These are phyloP conservation scores for Hirudinaria manillensis DNA, from an alignment of 2,888 invertebrate genomes.

Conservation along the genomic window DNA sequence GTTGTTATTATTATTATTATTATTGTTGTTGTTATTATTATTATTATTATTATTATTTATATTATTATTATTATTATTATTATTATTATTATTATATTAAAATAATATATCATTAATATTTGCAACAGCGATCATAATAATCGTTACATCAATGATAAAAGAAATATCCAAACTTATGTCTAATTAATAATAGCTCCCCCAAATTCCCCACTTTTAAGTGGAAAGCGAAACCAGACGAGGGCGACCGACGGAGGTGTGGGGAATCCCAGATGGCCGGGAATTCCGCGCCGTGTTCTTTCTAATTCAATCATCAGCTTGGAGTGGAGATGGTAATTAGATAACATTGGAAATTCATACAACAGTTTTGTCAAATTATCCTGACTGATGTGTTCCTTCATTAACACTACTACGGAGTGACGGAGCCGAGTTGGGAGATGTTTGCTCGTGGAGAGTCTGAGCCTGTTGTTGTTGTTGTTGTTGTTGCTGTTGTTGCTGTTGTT, in stretches of 20 bases:
- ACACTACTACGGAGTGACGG: not conserved
- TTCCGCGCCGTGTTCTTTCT: not conserved
- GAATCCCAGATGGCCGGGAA: conserved; percentile 8
- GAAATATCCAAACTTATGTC: too few species aligned
- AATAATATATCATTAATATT: too few species aligned
- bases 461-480: too few species aligned
- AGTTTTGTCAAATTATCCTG: conserved; percentile 26
- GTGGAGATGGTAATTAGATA: conserved; percentile 20
- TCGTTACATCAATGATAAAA: not conserved
- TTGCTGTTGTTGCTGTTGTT: too few species aligned
- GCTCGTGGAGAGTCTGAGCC: too few species aligned
- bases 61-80: too few species aligned
- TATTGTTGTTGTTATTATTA: not conserved
- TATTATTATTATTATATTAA: too few species aligned
- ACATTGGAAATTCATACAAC: conserved; percentile 21
- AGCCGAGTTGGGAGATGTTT: not conserved
- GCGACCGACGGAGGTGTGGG: not conserved
- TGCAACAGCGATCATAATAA: not conserved
- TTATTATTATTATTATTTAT: not conserved
- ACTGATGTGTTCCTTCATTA: conserved; percentile 23
- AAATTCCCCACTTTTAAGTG: not conserved
- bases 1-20: not conserved
- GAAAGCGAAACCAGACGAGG: not conserved
- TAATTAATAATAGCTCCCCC: not conserved
- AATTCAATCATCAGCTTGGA: not conserved